Evolutionary conservation across 2,888 invertebrate species (phyloP).

Genomic region (Byasa hedistus): DNA sequence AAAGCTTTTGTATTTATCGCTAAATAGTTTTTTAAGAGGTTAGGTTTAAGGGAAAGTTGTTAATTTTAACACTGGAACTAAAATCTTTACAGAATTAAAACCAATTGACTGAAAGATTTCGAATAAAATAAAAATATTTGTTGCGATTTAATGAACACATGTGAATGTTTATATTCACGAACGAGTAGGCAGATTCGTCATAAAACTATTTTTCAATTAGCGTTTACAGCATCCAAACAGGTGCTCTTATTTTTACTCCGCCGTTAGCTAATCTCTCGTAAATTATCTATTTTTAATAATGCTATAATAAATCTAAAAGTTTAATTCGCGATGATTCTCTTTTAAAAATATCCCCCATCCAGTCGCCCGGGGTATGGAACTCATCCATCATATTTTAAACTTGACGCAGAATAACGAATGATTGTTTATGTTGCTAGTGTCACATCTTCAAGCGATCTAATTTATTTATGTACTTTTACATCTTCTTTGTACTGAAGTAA

Average conservation of each 20-base stretch:
- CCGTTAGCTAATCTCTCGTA: not conserved
- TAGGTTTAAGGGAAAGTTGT: too few species aligned
- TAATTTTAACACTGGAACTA: not conserved
- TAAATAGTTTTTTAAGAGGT: too few species aligned
- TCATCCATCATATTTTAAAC: not conserved
- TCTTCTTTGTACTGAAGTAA: conserved; percentile 19
- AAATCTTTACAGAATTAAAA: not conserved
- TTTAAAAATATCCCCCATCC: not conserved
- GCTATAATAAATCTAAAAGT: not conserved
- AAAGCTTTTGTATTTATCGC: not conserved
- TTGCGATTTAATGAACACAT: not conserved
- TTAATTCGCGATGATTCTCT: not conserved
- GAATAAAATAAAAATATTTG: not conserved
- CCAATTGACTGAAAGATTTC: not conserved
- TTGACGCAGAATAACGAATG: conserved; percentile 21
- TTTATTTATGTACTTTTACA: conserved; percentile 19
- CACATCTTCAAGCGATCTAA: conserved; percentile 23
- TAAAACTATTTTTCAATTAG: conserved; percentile 1
- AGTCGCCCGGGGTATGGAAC: not conserved
- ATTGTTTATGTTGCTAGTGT: conserved; percentile 27
- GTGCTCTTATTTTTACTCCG: not conserved
- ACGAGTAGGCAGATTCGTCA: not conserved
- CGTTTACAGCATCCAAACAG: not conserved
- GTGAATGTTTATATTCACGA: conserved; percentile 5
- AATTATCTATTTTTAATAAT: not conserved